phyloP scores from a whole-genome alignment of 2,888 invertebrate species.

The Cryptophagus acutangulus region DNA sequence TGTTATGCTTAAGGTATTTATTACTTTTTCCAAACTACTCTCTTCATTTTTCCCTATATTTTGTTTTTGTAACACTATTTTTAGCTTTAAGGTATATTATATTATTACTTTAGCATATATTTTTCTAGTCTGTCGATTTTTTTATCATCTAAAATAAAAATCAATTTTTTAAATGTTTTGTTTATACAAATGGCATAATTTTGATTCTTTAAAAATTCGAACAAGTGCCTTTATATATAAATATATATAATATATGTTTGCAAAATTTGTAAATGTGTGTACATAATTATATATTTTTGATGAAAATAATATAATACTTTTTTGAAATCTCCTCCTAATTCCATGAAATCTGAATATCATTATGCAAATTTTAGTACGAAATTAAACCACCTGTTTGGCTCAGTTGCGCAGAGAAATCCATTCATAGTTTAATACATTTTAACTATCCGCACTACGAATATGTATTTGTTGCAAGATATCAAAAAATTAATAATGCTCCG shows the following conservation, averaged over 20 bases:
- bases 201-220: not conserved
- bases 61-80: constrained; percentile 29
- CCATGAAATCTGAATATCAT: too few species aligned
- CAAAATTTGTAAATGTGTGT: constrained; percentile 41
- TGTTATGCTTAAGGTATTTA: constrained; percentile 38
- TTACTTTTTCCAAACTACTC: constrained; percentile 26
- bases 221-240: not conserved
- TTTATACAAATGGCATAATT: constrained; percentile 10
- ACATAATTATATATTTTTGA: constrained; percentile 43
- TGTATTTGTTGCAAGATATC: too few species aligned
- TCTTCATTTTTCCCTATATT: constrained; percentile 23
- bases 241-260: constrained; percentile 26
- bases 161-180: constrained; percentile 4
- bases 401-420: too few species aligned
- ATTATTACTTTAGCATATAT: constrained; percentile 37
- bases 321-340: too few species aligned
- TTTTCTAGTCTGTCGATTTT: constrained; percentile 42
- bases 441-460: too few species aligned
- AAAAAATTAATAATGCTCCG: too few species aligned
- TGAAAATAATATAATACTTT: constrained; percentile 19
- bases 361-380: too few species aligned
- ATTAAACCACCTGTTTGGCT: too few species aligned
- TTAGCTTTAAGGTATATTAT: constrained; percentile 28
- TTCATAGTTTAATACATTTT: too few species aligned
- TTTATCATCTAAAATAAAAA: constrained; percentile 28